These are phyloP conservation scores for Oxyteleia sp. DNA, from an alignment of 2,888 invertebrate species.

Conservation along the genomic window DNA sequence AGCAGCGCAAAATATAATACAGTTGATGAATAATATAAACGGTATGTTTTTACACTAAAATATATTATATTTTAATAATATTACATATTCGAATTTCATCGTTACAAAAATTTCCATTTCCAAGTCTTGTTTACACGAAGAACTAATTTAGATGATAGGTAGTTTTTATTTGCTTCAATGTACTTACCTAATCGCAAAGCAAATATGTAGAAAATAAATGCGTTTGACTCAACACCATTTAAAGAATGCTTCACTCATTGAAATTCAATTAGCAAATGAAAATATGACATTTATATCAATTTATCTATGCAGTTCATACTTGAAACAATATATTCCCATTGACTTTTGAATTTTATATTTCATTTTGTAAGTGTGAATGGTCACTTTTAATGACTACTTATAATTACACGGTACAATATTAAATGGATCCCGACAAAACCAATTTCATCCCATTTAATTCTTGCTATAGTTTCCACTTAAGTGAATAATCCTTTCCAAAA, in stretches of 20 bases:
- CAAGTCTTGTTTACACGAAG: too few species aligned
- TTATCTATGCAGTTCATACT: constrained; percentile 39
- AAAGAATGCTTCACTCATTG: constrained; percentile 30
- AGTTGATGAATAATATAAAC: too few species aligned
- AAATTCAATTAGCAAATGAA: background rate
- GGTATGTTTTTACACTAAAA: too few species aligned
- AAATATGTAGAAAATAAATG: background rate
- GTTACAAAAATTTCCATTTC: too few species aligned
- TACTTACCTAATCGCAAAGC: constrained; percentile 10
- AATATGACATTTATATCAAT: constrained; percentile 27
- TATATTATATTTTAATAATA: too few species aligned
- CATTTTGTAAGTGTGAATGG: background rate
- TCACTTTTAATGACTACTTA: background rate
- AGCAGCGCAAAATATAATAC: too few species aligned
- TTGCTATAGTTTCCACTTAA: background rate
- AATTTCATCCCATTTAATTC: background rate
- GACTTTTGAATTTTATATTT: constrained; percentile 9
- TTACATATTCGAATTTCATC: too few species aligned
- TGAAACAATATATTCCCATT: constrained; percentile 25
- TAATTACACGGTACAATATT: background rate
- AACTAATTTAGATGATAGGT: background rate
- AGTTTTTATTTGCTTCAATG: constrained; percentile 8
- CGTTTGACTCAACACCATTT: constrained; percentile 15
- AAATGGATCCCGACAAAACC: background rate
- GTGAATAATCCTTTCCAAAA: too few species aligned